phyloP scores from a whole-genome alignment of 2,888 invertebrate genomes.

The Nephrotoma guestfalica region DNA sequence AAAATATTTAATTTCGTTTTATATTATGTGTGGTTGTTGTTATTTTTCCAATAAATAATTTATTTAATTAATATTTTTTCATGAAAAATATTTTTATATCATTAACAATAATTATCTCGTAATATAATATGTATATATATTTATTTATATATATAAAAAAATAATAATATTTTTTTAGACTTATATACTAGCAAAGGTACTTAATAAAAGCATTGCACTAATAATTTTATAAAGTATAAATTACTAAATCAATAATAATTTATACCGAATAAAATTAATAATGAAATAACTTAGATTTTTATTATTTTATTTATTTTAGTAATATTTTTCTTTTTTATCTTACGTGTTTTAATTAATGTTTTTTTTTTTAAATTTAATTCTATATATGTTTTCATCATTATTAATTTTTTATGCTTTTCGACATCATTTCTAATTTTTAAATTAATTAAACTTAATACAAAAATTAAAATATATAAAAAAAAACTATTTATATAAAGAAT shows the following conservation, averaged over 20 bases:
- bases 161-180: neutral
- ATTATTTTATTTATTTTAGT: neutral
- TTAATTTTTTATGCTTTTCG: neutral
- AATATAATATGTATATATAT: neutral
- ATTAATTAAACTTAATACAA: neutral
- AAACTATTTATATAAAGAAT: neutral
- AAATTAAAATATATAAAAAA: neutral
- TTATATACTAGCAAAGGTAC: constrained; percentile 2
- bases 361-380: neutral
- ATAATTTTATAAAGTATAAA: neutral
- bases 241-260: neutral
- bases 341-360: neutral
- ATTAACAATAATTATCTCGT: neutral
- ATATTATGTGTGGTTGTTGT: neutral
- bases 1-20: neutral
- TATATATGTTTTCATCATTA: neutral
- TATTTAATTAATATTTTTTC: neutral
- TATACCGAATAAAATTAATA: neutral
- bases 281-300: neutral
- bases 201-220: neutral
- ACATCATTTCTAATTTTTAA: neutral
- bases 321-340: neutral
- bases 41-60: neutral
- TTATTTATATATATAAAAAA: neutral
- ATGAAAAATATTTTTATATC: neutral